Evolutionary conservation across 2,797 vertebrate species (phyloP), one percentile per base, ranked within the genome.

Genomic region (Botia almorhae): DNA sequence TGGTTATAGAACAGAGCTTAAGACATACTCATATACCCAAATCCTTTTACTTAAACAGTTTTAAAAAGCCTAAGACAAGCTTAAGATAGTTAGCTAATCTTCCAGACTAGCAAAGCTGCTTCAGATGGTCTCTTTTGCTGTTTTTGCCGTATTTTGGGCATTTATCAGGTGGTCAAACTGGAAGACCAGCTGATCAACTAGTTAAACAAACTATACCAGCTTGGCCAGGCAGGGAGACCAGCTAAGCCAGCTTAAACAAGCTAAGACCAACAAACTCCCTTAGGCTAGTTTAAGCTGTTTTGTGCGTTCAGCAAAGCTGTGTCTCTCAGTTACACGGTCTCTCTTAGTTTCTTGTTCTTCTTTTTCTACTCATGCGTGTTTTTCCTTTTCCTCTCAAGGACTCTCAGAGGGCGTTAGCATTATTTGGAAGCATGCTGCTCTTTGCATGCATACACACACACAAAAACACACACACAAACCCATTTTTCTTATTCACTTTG

Each of bases 331-430:
- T 5, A 33, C 33, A 33, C 33, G 3, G 33, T 33, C 29, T 69
- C 13, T 55, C 70, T 67, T 33, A 58, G 71, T 67, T 53, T 56
- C 21, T 55, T 55, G 33, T 39, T 50, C 16, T 16, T 21, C 26
- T 21, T 51, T 51, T 19, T 21, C 69, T 39, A 43, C 68, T 46
- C 51, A 46, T 68, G 23, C 48, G 48, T 43, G 76, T 67, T 80
- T 74, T 73, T 68, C 17, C 68, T 80, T 74, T 73, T 74, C 60
- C 21, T 58, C 67, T 17, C 78, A 80, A 68, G 36, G 51, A 80
- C 55, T 80, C 78, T 73, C 8, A 0, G 17, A 74, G 61, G 69
- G 33, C 21, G 39, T 65, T 71, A 53, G 56, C 29, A 64, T 26
- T 61, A 61, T 51, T 76, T 67, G 50, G 63, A 81, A 69, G 43